Base-by-base conservation (phyloP, 2,888 invertebrate genomes). In the Synergus gifuensis region DNA sequence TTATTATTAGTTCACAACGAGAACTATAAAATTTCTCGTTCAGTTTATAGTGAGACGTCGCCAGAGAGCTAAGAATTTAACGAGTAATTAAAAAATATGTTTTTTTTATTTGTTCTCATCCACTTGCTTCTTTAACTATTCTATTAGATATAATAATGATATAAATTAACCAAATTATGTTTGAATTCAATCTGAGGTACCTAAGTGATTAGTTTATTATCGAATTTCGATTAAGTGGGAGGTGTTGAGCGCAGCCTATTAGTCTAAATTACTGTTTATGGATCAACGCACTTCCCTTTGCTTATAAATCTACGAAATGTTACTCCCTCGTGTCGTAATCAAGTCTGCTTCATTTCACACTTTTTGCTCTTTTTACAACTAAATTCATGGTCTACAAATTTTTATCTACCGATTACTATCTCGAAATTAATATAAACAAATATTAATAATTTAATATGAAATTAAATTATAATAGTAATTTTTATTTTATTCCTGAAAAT, bases 261-360 rank as follows among this genome's bases (percentile, higher is more conserved):
- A 63, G 63, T 63, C 63, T 67, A 44, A 16, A 67, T 44, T 67
- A 44, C 44, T 44, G 44, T 67, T 67, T 42, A 67, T 44, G 66
- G 66, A 67, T 67, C 44, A 44, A 44, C 22, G 66, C 18, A 18
- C 42, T 12, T 44, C 44, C n/a, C 16, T 18, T 18, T 18, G n/a
- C 40, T 67, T 40, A 64, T 64, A 64, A 64, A 40, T 64, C 40
- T 9, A 64, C 40, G 64, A 40, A 28, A 36, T 42, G 44, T 44
- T 11, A 7, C 44, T 11, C 11, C 44, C 44, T 44, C 11, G 11
- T 67, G 44, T 18, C 66, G 44, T 22, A 14, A 22, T 67, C 22
- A 11, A 18, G 44, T 44, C 18, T 67, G 22, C 66, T 67, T 67
- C 66, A 67, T 22, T 67, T 16, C 28, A 67, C 46, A 46, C 12